phyloP scores from a whole-genome alignment of 2,113 vertebrate species.

The Lathamus discolor region DNA sequence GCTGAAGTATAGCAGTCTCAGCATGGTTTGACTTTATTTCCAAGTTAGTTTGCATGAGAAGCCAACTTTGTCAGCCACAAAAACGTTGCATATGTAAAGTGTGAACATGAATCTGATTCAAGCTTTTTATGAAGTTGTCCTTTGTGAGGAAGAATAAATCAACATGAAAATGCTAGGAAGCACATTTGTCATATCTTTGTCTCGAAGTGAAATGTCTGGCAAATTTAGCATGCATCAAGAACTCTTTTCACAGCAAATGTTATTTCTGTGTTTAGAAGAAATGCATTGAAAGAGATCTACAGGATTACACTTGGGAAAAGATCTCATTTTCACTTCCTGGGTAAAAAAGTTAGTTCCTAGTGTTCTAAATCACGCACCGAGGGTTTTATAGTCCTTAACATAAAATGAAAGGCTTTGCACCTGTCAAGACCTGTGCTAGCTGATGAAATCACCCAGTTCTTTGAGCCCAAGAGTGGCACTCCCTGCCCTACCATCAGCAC shows the following conservation, averaged over 20 bases:
- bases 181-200: not conserved
- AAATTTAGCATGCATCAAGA: not conserved
- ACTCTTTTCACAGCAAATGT: not conserved
- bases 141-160: conserved; percentile 20
- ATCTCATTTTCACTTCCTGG: not conserved
- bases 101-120: conserved; percentile 44
- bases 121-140: conserved; percentile 21
- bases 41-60: not conserved
- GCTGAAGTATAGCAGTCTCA: not conserved
- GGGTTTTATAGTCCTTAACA: not conserved
- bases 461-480: not conserved
- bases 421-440: conserved; percentile 9
- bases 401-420: not conserved
- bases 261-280: not conserved
- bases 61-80: not conserved
- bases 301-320: not conserved
- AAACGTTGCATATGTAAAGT: not conserved
- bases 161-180: conserved; percentile 10
- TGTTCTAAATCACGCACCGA: not conserved
- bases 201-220: conserved; percentile 27
- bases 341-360: not conserved
- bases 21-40: not conserved
- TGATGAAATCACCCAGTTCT: not conserved
- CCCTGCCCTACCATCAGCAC: not conserved
- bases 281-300: not conserved